Conservation (phyloP, 2,888 invertebrate species). For the Parnassius smintheus region DNA sequence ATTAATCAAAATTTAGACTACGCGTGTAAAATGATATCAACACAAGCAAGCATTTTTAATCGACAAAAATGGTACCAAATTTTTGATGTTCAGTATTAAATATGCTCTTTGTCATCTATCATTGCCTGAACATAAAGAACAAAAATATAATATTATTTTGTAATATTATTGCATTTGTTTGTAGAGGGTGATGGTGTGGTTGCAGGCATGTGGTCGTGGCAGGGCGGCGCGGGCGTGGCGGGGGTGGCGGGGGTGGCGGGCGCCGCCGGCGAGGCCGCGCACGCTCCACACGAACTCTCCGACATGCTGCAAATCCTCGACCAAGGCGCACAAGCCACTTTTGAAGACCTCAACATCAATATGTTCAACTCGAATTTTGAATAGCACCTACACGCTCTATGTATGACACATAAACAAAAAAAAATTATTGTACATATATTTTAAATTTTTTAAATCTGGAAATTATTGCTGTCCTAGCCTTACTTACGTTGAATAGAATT, state of each 20-base stretch:
- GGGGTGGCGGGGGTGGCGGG: constrained; percentile 50
- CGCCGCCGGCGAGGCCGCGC: constrained; percentile 52
- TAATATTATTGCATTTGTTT: constrained; percentile 31
- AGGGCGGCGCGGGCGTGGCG: constrained; percentile 67
- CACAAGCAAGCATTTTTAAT: too few species aligned
- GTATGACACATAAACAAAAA: constrained; percentile 12
- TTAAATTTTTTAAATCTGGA: too few species aligned
- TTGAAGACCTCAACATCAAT: constrained; percentile 93
- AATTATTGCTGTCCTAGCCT: too few species aligned
- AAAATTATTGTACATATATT: constrained; percentile 6
- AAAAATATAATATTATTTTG: not conserved
- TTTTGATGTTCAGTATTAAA: too few species aligned
- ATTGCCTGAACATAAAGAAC: not conserved
- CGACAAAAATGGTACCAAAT: too few species aligned
- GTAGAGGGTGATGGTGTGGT: constrained; percentile 30
- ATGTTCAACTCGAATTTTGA: constrained; percentile 91
- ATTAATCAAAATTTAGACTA: too few species aligned
- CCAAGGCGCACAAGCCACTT: constrained; percentile 88
- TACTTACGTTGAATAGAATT: too few species aligned
- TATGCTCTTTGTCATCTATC: too few species aligned
- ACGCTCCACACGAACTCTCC: constrained; percentile 88
- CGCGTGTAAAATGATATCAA: too few species aligned
- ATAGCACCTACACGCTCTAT: constrained; percentile 39
- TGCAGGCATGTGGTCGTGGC: constrained; percentile 91
- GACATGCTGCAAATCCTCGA: constrained; percentile 97